A percentile compares a stretch with the other conserved stretches of the same genome.
These are phyloP conservation scores for Mungos mungo DNA, from an alignment of 2,113 vertebrate genomes.

Conservation along the genomic window DNA sequence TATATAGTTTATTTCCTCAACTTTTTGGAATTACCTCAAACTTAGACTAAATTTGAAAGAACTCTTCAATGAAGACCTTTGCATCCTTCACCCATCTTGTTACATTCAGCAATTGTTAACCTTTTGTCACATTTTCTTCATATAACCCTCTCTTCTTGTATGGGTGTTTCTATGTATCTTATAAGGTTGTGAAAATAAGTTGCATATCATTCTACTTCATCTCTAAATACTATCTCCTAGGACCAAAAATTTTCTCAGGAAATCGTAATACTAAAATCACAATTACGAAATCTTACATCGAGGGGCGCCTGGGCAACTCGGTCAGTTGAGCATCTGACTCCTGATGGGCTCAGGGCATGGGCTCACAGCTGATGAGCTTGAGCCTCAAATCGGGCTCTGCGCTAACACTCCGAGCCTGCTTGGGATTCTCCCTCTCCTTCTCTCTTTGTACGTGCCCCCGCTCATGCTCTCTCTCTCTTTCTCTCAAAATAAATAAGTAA, in stretches of 20 bases:
- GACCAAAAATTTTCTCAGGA: background rate
- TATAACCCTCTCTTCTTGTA: background rate
- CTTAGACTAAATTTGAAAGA: background rate
- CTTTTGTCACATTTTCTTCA: background rate
- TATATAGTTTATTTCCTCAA: background rate
- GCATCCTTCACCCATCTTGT: background rate
- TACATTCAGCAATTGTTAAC: background rate
- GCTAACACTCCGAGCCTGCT: too few relatives aligned
- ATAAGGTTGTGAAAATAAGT: background rate
- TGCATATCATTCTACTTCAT: background rate
- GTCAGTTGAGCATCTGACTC: too few relatives aligned
- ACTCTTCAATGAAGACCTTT: background rate
- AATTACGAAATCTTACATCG: background rate
- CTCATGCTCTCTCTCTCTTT: too few relatives aligned
- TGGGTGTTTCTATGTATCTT: background rate
- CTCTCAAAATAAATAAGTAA: too few relatives aligned
- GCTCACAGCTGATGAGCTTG: too few relatives aligned
- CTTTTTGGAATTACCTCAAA: background rate
- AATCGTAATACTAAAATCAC: background rate
- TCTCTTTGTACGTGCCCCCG: too few relatives aligned
- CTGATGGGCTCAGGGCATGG: too few relatives aligned
- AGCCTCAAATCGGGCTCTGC: too few relatives aligned
- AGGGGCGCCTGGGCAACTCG: too few relatives aligned
- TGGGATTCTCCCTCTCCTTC: too few relatives aligned
- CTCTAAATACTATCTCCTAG: background rate